These are phyloP conservation scores for Chloroclysta siterata DNA, from an alignment of 2,888 invertebrate genomes.

Conservation along the genomic window DNA sequence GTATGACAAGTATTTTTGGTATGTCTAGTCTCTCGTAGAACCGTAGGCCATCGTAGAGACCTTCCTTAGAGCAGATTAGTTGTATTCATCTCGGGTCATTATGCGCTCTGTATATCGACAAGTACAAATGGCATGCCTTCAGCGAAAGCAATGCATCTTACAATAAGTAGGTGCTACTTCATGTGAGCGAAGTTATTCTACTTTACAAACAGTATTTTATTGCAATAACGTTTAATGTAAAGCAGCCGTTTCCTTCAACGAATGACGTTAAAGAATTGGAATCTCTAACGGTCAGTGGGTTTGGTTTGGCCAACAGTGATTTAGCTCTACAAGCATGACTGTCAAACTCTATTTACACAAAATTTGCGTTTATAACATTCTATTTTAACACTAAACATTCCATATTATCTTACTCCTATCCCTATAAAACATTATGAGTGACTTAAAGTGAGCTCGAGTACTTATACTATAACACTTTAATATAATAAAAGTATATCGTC, in stretches of 20 bases:
- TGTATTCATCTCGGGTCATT: conserved; percentile 61
- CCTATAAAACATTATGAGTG: conserved; percentile 63
- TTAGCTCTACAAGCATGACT: conserved; percentile 35
- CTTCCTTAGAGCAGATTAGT: conserved; percentile 57
- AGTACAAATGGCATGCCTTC: conserved; percentile 81
- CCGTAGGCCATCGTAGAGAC: conserved; percentile 61
- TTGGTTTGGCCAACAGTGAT: conserved; percentile 43
- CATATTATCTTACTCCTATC: conserved; percentile 46
- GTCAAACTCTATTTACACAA: conserved; percentile 17
- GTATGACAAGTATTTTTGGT: conserved; percentile 74
- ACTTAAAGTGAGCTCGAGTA: conserved; percentile 83
- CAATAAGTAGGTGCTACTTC: conserved; percentile 43
- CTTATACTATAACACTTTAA: conserved; percentile 61
- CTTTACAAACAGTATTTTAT: conserved; percentile 41
- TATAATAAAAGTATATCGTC: conserved; percentile 40
- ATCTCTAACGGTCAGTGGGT: conserved; percentile 29
- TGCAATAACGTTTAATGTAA: conserved; percentile 31
- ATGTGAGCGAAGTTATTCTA: conserved; percentile 38
- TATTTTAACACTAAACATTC: conserved; percentile 78
- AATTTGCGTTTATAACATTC: conserved; percentile 52
- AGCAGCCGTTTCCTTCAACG: conserved; percentile 20
- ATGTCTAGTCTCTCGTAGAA: conserved; percentile 77
- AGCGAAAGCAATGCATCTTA: conserved; percentile 61
- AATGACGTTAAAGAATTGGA: conserved; percentile 30
- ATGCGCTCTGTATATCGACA: conserved; percentile 70